Conservation (phyloP, 1,140 invertebrate genomes). For the Ceratosolen solmsi region DNA sequence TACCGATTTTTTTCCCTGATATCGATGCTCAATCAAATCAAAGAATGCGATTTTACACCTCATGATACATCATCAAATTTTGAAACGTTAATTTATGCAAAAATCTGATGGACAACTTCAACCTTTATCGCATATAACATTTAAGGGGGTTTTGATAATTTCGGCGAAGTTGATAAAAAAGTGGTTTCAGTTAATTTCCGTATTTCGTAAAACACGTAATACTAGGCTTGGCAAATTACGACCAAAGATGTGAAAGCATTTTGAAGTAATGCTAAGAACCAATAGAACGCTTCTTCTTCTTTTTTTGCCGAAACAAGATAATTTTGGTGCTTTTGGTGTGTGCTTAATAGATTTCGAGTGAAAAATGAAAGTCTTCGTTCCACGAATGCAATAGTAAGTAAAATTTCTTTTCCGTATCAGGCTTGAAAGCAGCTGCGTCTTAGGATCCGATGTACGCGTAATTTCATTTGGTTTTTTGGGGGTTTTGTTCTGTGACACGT, state of each 20-base stretch:
- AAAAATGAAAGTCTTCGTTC: background rate
- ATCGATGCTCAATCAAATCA: too few species aligned
- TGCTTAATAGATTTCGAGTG: constrained; percentile 7
- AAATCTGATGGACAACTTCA: too few species aligned
- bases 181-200: background rate
- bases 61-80: too few species aligned
- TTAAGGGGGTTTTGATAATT: background rate
- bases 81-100: too few species aligned
- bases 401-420: background rate
- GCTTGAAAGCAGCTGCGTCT: too few species aligned
- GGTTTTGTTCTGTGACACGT: background rate
- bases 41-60: too few species aligned
- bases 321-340: background rate
- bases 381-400: background rate
- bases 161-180: background rate
- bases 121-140: background rate
- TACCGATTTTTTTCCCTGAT: too few species aligned
- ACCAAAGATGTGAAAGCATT: background rate
- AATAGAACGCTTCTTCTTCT: background rate
- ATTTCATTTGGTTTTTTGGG: background rate
- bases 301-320: background rate
- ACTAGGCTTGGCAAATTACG: background rate
- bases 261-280: background rate
- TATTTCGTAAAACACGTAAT: background rate
- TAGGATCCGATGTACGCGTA: too few species aligned